A percentile compares a stretch with the other conserved stretches of the same genome.
Evolutionary conservation across 2,113 vertebrate species (phyloP).

Genomic region (Corythaixoides concolor): DNA sequence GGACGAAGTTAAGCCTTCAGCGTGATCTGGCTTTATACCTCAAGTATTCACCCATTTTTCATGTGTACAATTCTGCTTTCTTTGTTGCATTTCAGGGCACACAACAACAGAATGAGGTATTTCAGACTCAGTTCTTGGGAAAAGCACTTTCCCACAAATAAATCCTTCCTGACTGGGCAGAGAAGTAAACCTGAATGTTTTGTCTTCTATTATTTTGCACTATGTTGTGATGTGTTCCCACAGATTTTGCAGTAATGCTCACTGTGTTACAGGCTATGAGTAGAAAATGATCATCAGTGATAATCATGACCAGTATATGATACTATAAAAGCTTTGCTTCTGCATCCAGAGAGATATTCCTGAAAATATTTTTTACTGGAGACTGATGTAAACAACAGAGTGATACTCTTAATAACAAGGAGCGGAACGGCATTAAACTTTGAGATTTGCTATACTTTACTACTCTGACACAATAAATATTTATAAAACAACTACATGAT

Average conservation of each 20-base stretch:
- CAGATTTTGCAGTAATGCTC: neutral
- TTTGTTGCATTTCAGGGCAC: neutral
- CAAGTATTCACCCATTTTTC: neutral
- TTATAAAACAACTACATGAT: neutral
- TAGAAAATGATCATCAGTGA: neutral
- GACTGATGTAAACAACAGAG: neutral
- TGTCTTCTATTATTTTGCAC: neutral
- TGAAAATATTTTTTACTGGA: neutral
- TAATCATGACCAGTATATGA: neutral
- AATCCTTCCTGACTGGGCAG: neutral
- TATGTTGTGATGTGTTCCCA: neutral
- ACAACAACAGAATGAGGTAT: neutral
- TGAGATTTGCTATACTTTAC: neutral
- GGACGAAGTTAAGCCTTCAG: neutral
- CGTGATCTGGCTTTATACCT: neutral
- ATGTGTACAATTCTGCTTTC: neutral
- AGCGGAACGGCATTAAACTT: neutral
- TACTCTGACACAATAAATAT: neutral
- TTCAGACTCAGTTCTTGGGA: neutral
- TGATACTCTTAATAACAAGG: neutral
- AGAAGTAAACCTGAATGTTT: neutral
- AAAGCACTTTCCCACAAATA: neutral
- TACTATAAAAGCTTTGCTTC: neutral
- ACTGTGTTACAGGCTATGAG: neutral
- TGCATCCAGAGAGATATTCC: neutral